Conservation (phyloP, 2,888 invertebrate genomes). For the Apantesis nais region DNA sequence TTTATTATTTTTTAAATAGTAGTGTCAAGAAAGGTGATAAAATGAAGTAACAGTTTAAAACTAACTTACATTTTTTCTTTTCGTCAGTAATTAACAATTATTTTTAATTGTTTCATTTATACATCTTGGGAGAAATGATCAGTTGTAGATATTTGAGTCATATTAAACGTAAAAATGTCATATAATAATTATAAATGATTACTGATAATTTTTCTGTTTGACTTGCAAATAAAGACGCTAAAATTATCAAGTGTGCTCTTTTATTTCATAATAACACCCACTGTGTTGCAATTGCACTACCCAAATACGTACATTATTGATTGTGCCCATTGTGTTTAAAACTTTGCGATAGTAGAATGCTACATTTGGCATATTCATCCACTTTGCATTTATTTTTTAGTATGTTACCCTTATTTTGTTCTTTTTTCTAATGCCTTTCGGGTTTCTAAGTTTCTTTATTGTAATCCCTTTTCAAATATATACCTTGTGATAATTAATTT, state of each 20-base stretch:
- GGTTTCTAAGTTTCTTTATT: too few species aligned
- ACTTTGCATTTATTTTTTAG: too few species aligned
- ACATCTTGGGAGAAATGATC: conserved; percentile 32
- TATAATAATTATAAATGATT: conserved; percentile 45
- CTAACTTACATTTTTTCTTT: not conserved
- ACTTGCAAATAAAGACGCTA: conserved; percentile 49
- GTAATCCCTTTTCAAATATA: too few species aligned
- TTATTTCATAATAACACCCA: not conserved
- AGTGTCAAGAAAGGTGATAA: too few species aligned
- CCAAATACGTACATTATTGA: too few species aligned
- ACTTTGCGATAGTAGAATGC: too few species aligned
- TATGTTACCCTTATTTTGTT: too few species aligned
- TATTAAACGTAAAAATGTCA: conserved; percentile 50
- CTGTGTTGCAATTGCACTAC: not conserved
- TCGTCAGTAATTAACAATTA: not conserved
- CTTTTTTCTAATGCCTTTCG: too few species aligned
- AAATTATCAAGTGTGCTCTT: conserved; percentile 27
- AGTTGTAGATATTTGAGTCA: conserved; percentile 44
- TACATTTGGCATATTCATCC: too few species aligned
- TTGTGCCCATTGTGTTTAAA: too few species aligned
- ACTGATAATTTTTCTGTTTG: conserved; percentile 45
- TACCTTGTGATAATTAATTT: too few species aligned
- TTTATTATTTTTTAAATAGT: conserved; percentile 1
- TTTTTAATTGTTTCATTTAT: conserved; percentile 24
- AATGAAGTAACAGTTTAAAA: too few species aligned